Evolutionary conservation across 2,797 vertebrate genomes (phyloP).

Genomic region (Oreochromis mossambicus): DNA sequence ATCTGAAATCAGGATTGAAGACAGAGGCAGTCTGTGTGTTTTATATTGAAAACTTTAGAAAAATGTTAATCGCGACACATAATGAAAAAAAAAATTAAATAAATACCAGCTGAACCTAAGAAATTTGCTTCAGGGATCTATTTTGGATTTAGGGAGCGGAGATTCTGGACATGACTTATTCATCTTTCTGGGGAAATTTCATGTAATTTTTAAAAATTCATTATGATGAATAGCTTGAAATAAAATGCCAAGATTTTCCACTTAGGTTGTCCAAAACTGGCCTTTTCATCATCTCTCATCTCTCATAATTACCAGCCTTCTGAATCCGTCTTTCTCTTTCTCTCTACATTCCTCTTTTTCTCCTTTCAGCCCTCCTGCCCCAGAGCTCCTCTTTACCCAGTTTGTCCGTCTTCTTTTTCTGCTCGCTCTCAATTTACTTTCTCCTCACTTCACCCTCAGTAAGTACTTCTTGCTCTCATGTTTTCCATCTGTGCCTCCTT

Average conservation of each 20-base stretch:
- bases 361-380: not conserved
- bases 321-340: not conserved
- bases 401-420: not conserved
- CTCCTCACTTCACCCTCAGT: not conserved
- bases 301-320: conserved; percentile 23
- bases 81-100: not conserved
- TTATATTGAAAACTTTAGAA: not conserved
- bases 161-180: conserved; percentile 6
- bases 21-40: not conserved
- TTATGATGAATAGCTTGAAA: conserved; percentile 32
- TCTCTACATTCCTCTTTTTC: not conserved
- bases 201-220: conserved; percentile 6
- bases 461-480: not conserved
- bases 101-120: not conserved
- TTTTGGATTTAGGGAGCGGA: not conserved
- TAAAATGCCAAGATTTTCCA: conserved; percentile 20
- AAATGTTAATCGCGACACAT: not conserved
- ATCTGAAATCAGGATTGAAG: not conserved
- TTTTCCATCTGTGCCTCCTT: not conserved
- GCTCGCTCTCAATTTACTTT: not conserved
- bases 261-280: conserved; percentile 15
- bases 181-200: not conserved
- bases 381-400: not conserved
- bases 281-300: conserved; percentile 29
- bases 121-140: not conserved